These are phyloP conservation scores for Pyrrhura leucotis DNA, from an alignment of 2,797 vertebrate genomes.

Conservation along the genomic window DNA sequence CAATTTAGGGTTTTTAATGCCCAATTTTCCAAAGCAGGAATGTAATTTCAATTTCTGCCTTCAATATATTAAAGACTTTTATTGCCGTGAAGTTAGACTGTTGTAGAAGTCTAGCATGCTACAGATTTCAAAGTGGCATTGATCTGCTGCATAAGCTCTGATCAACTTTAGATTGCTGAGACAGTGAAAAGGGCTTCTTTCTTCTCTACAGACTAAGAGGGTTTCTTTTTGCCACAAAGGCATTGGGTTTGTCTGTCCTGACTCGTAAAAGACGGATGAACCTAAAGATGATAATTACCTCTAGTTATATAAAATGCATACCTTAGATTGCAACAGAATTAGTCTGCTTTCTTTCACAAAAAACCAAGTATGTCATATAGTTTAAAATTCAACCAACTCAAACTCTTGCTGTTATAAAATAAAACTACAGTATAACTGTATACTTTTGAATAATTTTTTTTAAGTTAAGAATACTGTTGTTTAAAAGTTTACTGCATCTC, in stretches of 20 bases:
- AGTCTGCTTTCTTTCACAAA: not conserved
- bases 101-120: not conserved
- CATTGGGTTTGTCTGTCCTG: not conserved
- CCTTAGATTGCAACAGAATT: not conserved
- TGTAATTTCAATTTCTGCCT: not conserved
- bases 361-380: not conserved
- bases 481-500: not conserved
- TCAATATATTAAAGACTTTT: not conserved
- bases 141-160: not conserved
- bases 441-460: not conserved
- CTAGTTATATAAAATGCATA: not conserved
- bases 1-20: not conserved
- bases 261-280: not conserved
- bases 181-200: not conserved
- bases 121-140: not conserved
- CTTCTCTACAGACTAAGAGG: not conserved
- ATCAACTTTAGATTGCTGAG: not conserved
- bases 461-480: not conserved
- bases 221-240: not conserved
- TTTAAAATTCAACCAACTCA: not conserved
- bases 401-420: not conserved
- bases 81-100: not conserved
- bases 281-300: not conserved
- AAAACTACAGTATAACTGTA: not conserved
- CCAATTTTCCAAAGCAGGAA: not conserved